phyloP scores from a whole-genome alignment of 2,113 vertebrate genomes.

The Aythya baeri region DNA sequence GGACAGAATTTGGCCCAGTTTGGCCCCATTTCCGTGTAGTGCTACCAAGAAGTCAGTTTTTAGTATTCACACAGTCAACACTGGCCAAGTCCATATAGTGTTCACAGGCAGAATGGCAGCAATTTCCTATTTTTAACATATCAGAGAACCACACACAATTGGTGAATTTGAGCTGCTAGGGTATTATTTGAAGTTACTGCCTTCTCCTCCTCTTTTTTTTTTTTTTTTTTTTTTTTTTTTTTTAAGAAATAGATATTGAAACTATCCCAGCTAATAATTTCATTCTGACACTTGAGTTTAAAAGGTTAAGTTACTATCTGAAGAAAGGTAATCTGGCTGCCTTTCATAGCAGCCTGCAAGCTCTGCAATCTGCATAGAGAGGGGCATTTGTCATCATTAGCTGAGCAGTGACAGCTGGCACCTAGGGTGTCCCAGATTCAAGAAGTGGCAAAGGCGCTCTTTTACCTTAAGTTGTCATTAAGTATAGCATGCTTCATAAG shows the following conservation, averaged over 20 bases:
- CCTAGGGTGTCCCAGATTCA: conserved; percentile 92
- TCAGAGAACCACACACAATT: conserved; percentile 38
- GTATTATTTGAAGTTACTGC: conserved; percentile 31
- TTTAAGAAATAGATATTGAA: conserved; percentile 71
- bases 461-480: conserved; percentile 71
- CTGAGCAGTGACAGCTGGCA: conserved; percentile 98
- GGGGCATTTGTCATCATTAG: conserved; percentile 99
- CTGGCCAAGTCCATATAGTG: not conserved
- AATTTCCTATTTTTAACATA: conserved; percentile 48
- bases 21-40: not conserved
- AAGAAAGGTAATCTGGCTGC: conserved; percentile 84
- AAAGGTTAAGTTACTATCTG: conserved; percentile 83
- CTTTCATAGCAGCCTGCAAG: conserved; percentile 79
- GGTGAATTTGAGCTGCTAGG: not conserved
- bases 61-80: not conserved
- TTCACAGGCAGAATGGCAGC: not conserved
- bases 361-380: conserved; percentile 96
- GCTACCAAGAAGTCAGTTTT: conserved; percentile 5
- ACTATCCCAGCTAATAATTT: conserved; percentile 72
- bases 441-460: conserved; percentile 85
- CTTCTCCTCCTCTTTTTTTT: not conserved
- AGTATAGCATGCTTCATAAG: conserved; percentile 59
- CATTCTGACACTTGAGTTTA: conserved; percentile 79
- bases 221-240: not conserved
- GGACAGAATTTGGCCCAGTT: conserved; percentile 3